Base-by-base conservation (phyloP, 2,797 vertebrate genomes). In the Cossypha polioptera region DNA sequence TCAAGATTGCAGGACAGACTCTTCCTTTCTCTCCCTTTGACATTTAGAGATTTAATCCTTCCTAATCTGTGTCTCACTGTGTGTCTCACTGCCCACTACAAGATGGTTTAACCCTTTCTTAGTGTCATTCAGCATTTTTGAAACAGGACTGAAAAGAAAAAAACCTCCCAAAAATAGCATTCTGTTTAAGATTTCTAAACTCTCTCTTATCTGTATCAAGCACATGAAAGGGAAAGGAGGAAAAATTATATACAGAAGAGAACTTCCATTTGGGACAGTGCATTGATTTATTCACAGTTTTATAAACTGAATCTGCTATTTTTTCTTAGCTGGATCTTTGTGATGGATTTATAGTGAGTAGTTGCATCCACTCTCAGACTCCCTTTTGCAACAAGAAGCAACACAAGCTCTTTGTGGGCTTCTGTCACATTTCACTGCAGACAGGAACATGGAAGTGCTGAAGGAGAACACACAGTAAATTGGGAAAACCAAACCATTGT, bases 1-100 rank as follows among this genome's bases (percentile, higher is more conserved):
- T 62, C 63, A 87, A 81, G 91, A 93, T 4, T 81, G 86, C 78
- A 91, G 58, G 59, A 62, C 24, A 86, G 58, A 81, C 63, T 88
- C 75, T 95, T 85, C 67, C 42, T 88, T 90, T 88, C 81, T 68
- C 42, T 81, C 53, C 13, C 16, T 81, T 58, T 68, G 88, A 84
- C 87, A 85, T 54, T 86, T 83, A 85, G 53, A 81, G 69, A 89
- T 92, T 84, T 83, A 92, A 92, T 90, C 80, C 85, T 68, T 45
- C 10, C 2, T 42, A 51, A 71, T 51, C 47, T 79, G 1, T 9
- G 24, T 45, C 43, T 45, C 43, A 45, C 43, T 45, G 19, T 22
- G 51, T 72, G 29, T 69, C 20, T 68, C 28, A 17, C 40, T 86
- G 92, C 22, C 61, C 77, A 63, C n/a, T 36, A 58, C 45, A 55